Evolutionary conservation across 2,888 invertebrate genomes (phyloP).

Genomic region (Piscicola geometra): DNA sequence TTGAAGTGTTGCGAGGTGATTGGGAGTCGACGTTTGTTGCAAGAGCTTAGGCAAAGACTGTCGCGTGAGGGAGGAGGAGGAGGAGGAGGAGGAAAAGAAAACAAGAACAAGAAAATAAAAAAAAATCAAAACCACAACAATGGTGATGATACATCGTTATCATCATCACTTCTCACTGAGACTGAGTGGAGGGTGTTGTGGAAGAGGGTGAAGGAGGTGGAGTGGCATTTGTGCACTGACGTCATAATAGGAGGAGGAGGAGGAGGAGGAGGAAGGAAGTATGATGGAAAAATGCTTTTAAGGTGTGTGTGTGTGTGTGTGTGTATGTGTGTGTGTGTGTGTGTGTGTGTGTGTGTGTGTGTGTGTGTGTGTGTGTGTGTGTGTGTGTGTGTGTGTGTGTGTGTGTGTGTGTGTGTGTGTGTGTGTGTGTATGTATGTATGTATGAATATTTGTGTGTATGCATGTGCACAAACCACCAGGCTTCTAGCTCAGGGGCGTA

Average conservation of each 20-base stretch:
- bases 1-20: no score
- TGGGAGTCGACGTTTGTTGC: no score
- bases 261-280: background rate
- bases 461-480: no score
- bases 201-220: no score
- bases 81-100: background rate
- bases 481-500: no score
- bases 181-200: no score
- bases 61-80: conserved; percentile 1
- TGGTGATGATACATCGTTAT: background rate
- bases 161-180: no score
- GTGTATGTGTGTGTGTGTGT: conserved; percentile 9
- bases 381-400: conserved; percentile 17
- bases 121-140: background rate
- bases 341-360: conserved; percentile 7
- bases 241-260: background rate
- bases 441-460: no score
- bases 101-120: background rate
- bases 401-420: background rate
- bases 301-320: background rate
- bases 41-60: no score
- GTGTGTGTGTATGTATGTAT: background rate
- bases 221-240: no score
- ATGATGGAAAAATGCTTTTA: background rate
- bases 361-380: conserved; percentile 18